Base-by-base conservation (phyloP, 30 jellyfish, hydroid and myxozoan species). In the Calvadosia cruxmelitensis region DNA sequence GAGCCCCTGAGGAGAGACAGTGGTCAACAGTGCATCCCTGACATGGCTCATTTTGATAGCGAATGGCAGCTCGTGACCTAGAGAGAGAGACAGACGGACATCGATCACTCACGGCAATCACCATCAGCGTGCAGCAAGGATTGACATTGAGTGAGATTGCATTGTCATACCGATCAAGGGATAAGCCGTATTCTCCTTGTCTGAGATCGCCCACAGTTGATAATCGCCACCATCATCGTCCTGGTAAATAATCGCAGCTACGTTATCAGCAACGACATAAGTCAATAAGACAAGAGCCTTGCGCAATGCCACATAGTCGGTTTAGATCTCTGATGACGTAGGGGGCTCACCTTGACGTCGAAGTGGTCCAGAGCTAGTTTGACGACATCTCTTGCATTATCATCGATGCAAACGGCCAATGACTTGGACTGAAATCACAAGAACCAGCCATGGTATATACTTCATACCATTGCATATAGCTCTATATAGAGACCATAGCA, bases 31-130 rank as follows among this genome's bases (percentile, higher is more conserved):
- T 5, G 79, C 34, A 49, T 84, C 84, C 15, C 95, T 76, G 33
- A 52, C 52, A 70, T 91, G 94, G 79, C 83, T 82, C 94, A 83
- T 83, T 72, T 78, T 73, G 26, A 91, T 91, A 67, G 96, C 77
- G 48, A 77, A 91, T 1, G 99, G 99, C 1, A 83, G 66, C 64
- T 91, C 99, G 70, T 91, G 99, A 27, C 99, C 99, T 91, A 32
- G 10, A 80, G 53, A 64, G 3, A 27, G 24, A 70, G 52, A 34
- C 7, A 0, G 29, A 52, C 27, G 32, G 31, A 20, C 34, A 63
- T 33, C 52, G 30, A 20, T 33, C 50, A 15, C 20, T 53, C 3
- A 12, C 20, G 28, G 28, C 20, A 53, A 31, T 12, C 20, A 66
- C 66, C 34, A 30, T 36, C 75, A 15, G 2, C 49, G 31, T 31